These are phyloP conservation scores for Sterrhoptilus dennistouni DNA, from an alignment of 2,113 vertebrate species.

Conservation along the genomic window DNA sequence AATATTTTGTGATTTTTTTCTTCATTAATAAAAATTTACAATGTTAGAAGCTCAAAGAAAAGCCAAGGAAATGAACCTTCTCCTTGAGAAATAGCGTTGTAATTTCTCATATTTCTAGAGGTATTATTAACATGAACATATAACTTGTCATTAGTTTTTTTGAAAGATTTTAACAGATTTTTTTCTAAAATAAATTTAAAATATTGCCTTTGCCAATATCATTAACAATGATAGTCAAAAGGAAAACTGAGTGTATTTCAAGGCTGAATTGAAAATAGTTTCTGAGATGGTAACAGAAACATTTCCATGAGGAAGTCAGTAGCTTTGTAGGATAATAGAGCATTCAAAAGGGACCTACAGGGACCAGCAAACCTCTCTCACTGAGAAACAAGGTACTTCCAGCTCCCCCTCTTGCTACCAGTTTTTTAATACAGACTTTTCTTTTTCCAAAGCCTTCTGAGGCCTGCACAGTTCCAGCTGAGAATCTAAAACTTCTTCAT, in stretches of 20 bases:
- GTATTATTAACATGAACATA: neutral
- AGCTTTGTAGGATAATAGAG: neutral
- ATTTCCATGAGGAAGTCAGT: neutral
- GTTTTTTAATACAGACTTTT: neutral
- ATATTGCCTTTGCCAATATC: neutral
- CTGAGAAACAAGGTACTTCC: neutral
- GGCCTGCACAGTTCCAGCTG: neutral
- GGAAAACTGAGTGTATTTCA: neutral
- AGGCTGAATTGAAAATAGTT: neutral
- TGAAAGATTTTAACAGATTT: neutral
- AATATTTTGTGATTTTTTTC: neutral
- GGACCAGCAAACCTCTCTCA: neutral
- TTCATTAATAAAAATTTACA: neutral
- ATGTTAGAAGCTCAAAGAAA: neutral
- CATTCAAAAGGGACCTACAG: neutral
- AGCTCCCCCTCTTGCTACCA: neutral
- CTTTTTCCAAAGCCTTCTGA: neutral
- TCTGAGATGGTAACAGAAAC: neutral
- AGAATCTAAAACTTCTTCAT: neutral
- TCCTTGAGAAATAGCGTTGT: neutral
- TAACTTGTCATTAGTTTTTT: neutral
- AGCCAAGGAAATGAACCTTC: neutral
- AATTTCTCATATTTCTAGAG: neutral
- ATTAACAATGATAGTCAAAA: neutral
- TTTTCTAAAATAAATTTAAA: neutral